Evolutionary conservation across 2,797 vertebrate species (phyloP), one percentile per base, ranked within the genome.

Genomic region (Gobio occitaniae): DNA sequence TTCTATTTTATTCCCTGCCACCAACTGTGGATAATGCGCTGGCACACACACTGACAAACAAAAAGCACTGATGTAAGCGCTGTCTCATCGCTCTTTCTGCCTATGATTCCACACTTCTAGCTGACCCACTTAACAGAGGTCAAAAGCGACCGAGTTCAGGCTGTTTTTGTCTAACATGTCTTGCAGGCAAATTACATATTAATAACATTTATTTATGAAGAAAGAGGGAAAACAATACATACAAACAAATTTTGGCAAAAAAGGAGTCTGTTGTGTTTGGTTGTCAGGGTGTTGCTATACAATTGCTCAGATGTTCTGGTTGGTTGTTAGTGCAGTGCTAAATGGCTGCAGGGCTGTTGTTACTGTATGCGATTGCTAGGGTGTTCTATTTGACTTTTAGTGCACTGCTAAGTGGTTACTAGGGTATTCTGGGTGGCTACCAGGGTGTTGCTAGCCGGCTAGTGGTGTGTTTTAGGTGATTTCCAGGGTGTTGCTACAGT

Each of bases 21-120:
- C 76, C 81, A 70, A 85, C 41, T 84, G 48, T 59, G 56, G 47
- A 38, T 78, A 89, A 54, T 87, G 52, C 19, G 3, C 80, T 56
- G 44, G 66, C 78, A 77, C 63, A 86, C 61, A 72, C 38, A 81
- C 21, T 70, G 15, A 79, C 59, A 85, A 41, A 83, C 41, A 66
- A 17, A 82, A 84, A 69, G 3, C 25, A 21, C 44, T 70, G 68
- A 74, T 11, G 50, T 29, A 59, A 76, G 70, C 47, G n/a, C 78
- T 68, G 56, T n/a, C 11, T 61, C 41, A 15, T 70, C 3, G 17
- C 19, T 75, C 19, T 29, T 47, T 74, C 74, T 47, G 36, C 61
- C 36, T 5, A 80, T 52, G 56, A 83, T 44, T 48, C 50, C 10
- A 16, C 9, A 61, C 68, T 32, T 17, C 65, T 63, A 78, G n/a